phyloP scores from a whole-genome alignment of 2,888 invertebrate genomes.

The Pyralis farinalis region DNA sequence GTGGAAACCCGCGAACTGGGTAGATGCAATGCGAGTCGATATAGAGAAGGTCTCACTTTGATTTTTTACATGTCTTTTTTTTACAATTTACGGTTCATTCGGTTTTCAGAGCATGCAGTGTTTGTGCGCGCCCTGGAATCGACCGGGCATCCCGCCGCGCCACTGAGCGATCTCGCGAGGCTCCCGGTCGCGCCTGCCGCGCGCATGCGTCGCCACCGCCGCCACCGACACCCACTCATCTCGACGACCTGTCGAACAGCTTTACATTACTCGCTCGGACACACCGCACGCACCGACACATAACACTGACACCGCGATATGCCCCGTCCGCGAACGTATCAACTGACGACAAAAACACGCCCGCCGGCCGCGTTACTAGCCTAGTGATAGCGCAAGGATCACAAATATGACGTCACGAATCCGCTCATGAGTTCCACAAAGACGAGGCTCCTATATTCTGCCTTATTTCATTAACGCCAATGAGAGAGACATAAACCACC shows the following conservation, averaged over 20 bases:
- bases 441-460: constrained; percentile 23
- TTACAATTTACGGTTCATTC: constrained; percentile 44
- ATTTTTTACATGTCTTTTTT: constrained; percentile 16
- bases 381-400: constrained; percentile 38
- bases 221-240: constrained; percentile 14
- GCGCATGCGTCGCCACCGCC: constrained; percentile 52
- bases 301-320: constrained; percentile 22
- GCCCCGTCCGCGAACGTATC: constrained; percentile 30
- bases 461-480: constrained; percentile 32
- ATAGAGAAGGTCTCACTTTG: not conserved
- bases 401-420: constrained; percentile 43
- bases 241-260: constrained; percentile 8
- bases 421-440: constrained; percentile 22
- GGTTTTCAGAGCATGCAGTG: constrained; percentile 33
- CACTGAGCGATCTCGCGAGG: constrained; percentile 66
- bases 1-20: not conserved
- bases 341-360: constrained; percentile 10
- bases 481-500: constrained; percentile 27
- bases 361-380: constrained; percentile 25
- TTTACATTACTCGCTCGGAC: constrained; percentile 8
- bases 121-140: constrained; percentile 67
- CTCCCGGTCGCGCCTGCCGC: constrained; percentile 47
- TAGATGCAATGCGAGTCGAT: constrained; percentile 1
- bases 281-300: constrained; percentile 10
- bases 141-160: constrained; percentile 75